These are phyloP conservation scores for Arbacia lixula DNA, from an alignment of 53 echinoderm and acorn worm genomes.

Conservation along the genomic window DNA sequence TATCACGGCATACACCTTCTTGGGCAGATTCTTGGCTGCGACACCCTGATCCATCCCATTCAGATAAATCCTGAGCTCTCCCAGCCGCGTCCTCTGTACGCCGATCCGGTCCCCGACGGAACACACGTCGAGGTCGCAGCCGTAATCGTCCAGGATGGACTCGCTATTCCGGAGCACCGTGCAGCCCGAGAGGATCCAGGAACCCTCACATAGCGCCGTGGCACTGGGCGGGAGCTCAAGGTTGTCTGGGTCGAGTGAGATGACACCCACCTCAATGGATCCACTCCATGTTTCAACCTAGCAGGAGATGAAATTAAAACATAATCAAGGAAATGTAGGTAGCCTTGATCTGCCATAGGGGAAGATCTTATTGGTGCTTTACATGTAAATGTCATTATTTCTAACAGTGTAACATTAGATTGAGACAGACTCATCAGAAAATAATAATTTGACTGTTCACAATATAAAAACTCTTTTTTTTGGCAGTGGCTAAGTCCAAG, in stretches of 20 bases:
- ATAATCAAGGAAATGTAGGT: no score
- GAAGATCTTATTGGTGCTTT: no score
- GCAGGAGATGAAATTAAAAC: no score
- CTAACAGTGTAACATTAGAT: no score
- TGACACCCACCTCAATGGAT: slow-evolving; percentile 92
- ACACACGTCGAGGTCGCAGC: slow-evolving; percentile 81
- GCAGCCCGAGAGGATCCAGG: slow-evolving; percentile 94
- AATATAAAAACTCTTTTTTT: no score
- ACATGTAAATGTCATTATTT: no score
- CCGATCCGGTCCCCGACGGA: slow-evolving; percentile 86
- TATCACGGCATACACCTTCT: slow-evolving; percentile 81
- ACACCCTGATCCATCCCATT: slow-evolving; percentile 88
- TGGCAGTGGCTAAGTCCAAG: no score
- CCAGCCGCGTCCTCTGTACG: slow-evolving; percentile 76
- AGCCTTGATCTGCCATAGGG: no score
- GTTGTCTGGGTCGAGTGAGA: slow-evolving; percentile 77
- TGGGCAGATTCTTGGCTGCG: slow-evolving; percentile 71
- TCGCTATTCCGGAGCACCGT: slow-evolving; percentile 87
- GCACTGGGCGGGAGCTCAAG: slow-evolving; percentile 95
- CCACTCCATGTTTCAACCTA: slow-evolving; percentile 96
- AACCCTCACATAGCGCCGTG: slow-evolving; percentile 86
- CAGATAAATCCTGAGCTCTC: slow-evolving; percentile 83
- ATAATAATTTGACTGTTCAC: no score
- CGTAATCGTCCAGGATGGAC: slow-evolving; percentile 87
- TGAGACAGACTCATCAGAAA: no score